Conservation (phyloP, 1,140 invertebrate genomes). For the Drosophila nikananu region DNA sequence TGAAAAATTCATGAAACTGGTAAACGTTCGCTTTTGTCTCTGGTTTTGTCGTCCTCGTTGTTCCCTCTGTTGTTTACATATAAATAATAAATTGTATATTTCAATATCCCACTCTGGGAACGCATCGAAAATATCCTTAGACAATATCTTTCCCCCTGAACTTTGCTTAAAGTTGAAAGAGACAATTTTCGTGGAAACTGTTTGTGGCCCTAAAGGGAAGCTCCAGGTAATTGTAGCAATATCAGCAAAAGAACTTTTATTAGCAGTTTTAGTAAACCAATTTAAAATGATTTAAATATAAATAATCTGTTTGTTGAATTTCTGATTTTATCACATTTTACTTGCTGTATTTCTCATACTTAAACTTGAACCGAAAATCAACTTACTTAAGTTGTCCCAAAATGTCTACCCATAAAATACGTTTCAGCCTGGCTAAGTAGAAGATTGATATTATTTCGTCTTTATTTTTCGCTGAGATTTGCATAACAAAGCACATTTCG, state of each 20-base stretch:
- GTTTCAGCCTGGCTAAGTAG: constrained; percentile 38
- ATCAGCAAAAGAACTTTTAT: not conserved
- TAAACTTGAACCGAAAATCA: not conserved
- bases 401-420: constrained; percentile 5
- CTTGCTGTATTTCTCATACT: not conserved
- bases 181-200: constrained; percentile 18
- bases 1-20: constrained; percentile 40
- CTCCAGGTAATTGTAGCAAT: constrained; percentile 31
- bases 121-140: not conserved
- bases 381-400: not conserved
- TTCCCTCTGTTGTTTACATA: constrained; percentile 43
- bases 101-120: constrained; percentile 30
- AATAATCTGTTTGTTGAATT: not conserved
- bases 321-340: not conserved
- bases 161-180: constrained; percentile 20
- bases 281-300: not conserved
- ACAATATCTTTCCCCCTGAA: constrained; percentile 10
- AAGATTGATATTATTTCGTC: constrained; percentile 58
- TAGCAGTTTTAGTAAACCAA: not conserved
- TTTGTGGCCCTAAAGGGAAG: not conserved
- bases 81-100: constrained; percentile 59
- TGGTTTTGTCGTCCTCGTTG: constrained; percentile 2
- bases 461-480: constrained; percentile 57
- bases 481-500: constrained; percentile 61
- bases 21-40: constrained; percentile 35